Percentiles rank a stretch among this genome's conserved stretches.
These are phyloP conservation scores for Agelastica alni DNA, from an alignment of 2,888 invertebrate species.

Conservation along the genomic window DNA sequence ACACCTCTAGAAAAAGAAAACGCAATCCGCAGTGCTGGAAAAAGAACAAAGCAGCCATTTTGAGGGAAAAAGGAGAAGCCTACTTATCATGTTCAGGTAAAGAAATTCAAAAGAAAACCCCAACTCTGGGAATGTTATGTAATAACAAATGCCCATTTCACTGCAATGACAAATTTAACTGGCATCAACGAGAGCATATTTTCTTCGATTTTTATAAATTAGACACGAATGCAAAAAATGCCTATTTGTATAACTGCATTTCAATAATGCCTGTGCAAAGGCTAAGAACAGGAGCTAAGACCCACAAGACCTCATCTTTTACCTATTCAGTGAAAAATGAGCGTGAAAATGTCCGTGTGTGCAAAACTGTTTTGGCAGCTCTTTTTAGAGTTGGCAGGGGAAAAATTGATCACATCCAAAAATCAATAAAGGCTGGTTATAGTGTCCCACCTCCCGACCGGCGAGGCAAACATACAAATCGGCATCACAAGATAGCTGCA, in stretches of 20 bases:
- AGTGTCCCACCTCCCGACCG: constrained; percentile 13
- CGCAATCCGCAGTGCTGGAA: too few species aligned
- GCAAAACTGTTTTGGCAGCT: constrained; percentile 12
- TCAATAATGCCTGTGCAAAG: too few species aligned
- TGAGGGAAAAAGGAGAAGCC: too few species aligned
- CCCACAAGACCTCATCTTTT: constrained; percentile 6
- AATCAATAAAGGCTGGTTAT: constrained; percentile 5
- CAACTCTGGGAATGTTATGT: too few species aligned
- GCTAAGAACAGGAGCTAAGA: neutral
- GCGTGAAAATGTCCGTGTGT: constrained; percentile 3
- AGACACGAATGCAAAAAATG: constrained; percentile 15
- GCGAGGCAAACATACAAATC: constrained; percentile 15
- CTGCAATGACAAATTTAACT: too few species aligned
- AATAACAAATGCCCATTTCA: too few species aligned
- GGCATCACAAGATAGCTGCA: constrained; percentile 14
- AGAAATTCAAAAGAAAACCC: too few species aligned
- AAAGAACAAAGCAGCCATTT: too few species aligned
- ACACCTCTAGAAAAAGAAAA: too few species aligned
- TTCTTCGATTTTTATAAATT: neutral
- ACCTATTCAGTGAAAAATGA: neutral
- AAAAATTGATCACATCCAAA: constrained; percentile 21
- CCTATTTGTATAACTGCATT: constrained; percentile 9
- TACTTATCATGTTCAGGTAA: too few species aligned
- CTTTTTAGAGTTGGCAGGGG: constrained; percentile 11
- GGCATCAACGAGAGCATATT: too few species aligned